Percentiles rank a stretch among this genome's conserved stretches.
Conservation (phyloP, 2,888 invertebrate species). For the Cactoblastis cactorum region DNA sequence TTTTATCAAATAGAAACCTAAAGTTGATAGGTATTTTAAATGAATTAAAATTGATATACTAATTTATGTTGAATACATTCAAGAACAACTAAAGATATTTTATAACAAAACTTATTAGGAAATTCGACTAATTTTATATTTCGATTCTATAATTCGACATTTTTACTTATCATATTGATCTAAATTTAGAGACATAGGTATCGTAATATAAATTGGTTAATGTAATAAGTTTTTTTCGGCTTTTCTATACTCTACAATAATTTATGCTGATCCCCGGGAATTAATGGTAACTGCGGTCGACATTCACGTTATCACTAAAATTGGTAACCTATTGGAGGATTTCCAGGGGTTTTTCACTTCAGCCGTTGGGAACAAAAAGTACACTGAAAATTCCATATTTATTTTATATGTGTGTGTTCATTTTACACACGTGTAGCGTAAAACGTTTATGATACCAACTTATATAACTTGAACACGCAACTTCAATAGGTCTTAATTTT, state of each 20-base stretch:
- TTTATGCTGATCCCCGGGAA: slow-evolving; percentile 26
- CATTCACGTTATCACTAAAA: slow-evolving; percentile 25
- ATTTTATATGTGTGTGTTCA: not conserved
- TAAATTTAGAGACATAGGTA: too few relatives aligned
- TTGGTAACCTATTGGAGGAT: slow-evolving; percentile 30
- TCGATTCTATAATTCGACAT: too few relatives aligned
- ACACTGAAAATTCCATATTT: not conserved
- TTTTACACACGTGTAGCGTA: not conserved
- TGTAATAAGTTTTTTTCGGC: not conserved
- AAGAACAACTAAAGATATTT: too few relatives aligned
- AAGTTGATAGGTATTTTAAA: too few relatives aligned
- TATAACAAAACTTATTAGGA: too few relatives aligned
- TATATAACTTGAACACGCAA: slow-evolving; percentile 5
- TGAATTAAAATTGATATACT: too few relatives aligned
- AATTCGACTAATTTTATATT: too few relatives aligned
- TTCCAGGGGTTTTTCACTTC: slow-evolving; percentile 23
- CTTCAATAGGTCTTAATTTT: slow-evolving; percentile 1
- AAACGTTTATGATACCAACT: not conserved
- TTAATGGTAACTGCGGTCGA: slow-evolving; percentile 31
- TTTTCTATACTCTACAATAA: not conserved
- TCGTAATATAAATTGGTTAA: too few relatives aligned
- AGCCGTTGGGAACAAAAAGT: slow-evolving; percentile 11
- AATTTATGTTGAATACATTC: too few relatives aligned
- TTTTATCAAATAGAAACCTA: too few relatives aligned
- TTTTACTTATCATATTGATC: too few relatives aligned